Base-by-base conservation (phyloP, 1,140 invertebrate genomes). In the Drosophila varians region DNA sequence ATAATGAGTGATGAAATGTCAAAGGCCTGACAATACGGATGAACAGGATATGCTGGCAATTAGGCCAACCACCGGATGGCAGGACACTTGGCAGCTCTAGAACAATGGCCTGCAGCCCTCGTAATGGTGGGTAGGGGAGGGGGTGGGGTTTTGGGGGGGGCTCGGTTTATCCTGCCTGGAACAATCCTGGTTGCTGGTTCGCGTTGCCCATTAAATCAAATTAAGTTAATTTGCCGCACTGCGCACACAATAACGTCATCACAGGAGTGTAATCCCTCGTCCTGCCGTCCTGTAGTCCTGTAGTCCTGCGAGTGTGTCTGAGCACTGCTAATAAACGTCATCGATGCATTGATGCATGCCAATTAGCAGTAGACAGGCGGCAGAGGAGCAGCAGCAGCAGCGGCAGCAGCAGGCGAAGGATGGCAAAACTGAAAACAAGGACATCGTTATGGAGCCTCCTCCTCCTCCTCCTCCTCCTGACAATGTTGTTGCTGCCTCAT, bases 341-440 rank as follows among this genome's bases (percentile, higher is more conserved):
- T 84, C 80, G 80, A 79, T 84, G 75, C 80, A 86, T 76, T 79
- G 79, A 86, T 86, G 80, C 80, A 84, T 84, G 80, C 76, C 80
- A 84, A 84, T 84, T 84, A 84, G 72, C 61, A 62, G 60, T 36
- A 47, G 60, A 77, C 64, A 75, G 48, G 42, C 55, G 6, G 45
- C n/a, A 34, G 14, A 36, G 8, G 19, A 16, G 16, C 16, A 11
- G 14, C 14, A 26, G 60, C 40, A 36, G 53, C 11, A 46, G 28
- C 34, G 8, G 7, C 42, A 42, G 9, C 12, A 9, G 12, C 12
- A 34, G 43, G 14, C 7, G 18, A 7, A 18, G 28, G 11, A 31
- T 31, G 28, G 28, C 9, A 31, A 38, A 38, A 38, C 36, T 38
- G 36, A 16, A 38, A 38, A 38, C 36, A 38, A 38, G 12, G 36